Conservation (phyloP, 2,888 invertebrate species). For the Drosophila paramelanica region DNA sequence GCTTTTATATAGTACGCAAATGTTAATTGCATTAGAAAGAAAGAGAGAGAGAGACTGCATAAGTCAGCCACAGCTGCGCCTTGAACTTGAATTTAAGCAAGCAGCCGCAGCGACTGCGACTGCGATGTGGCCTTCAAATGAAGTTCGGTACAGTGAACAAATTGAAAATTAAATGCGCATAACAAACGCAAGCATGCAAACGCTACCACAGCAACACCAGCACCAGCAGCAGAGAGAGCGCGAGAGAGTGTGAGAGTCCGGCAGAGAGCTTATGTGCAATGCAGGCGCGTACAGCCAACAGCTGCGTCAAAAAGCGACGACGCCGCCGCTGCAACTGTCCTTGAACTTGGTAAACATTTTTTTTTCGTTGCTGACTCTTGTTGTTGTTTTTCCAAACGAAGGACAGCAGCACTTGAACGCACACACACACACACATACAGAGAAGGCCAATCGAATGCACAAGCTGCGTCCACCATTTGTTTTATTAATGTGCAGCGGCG, state of each 20-base stretch:
- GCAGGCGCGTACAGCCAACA: slow-evolving; percentile 66
- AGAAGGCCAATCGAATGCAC: slow-evolving; percentile 27
- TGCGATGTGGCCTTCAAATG: slow-evolving; percentile 61
- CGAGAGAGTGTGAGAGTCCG: slow-evolving; percentile 8
- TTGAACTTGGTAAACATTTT: slow-evolving; percentile 73
- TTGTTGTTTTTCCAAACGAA: slow-evolving; percentile 33
- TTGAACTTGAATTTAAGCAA: slow-evolving; percentile 58
- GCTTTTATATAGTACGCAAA: slow-evolving; percentile 27
- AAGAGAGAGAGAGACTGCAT: slow-evolving; percentile 14
- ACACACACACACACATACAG: slow-evolving; percentile 5
- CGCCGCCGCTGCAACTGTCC: slow-evolving; percentile 70
- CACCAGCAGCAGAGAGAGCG: slow-evolving; percentile 8
- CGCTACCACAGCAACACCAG: slow-evolving; percentile 10
- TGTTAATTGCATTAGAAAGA: slow-evolving; percentile 58
- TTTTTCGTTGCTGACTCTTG: slow-evolving; percentile 32
- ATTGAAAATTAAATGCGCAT: slow-evolving; percentile 63
- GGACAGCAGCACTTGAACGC: slow-evolving; percentile 39
- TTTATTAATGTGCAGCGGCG: slow-evolving; percentile 45
- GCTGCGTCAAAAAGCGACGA: slow-evolving; percentile 69
- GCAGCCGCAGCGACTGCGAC: slow-evolving; percentile 18
- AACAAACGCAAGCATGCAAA: slow-evolving; percentile 49
- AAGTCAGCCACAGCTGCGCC: slow-evolving; percentile 35
- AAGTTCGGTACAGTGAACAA: slow-evolving; percentile 64
- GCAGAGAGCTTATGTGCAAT: slow-evolving; percentile 37
- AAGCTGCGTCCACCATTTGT: slow-evolving; percentile 49